Evolutionary conservation across 2,888 invertebrate species (phyloP).

Genomic region (Hydropsyche betteni): DNA sequence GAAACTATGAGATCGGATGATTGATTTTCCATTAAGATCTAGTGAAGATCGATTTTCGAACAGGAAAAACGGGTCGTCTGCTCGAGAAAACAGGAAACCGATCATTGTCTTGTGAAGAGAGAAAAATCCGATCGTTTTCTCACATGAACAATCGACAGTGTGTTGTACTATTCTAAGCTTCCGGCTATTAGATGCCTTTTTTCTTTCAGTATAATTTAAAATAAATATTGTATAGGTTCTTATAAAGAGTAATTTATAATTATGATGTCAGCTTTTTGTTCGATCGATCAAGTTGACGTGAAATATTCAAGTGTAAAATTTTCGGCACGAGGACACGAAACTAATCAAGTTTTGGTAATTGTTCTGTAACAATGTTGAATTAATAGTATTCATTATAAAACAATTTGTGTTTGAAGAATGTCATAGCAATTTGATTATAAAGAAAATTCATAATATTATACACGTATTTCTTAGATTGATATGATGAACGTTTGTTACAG

Average conservation of each 20-base stretch:
- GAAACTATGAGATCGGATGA: too few species aligned
- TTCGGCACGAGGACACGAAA: slow-evolving; percentile 15
- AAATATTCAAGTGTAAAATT: slow-evolving; percentile 15
- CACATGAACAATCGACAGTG: slow-evolving; percentile 24
- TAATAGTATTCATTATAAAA: neutral
- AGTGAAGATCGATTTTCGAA: slow-evolving; percentile 20
- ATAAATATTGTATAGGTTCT: neutral
- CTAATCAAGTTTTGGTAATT: slow-evolving; percentile 3
- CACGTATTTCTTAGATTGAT: too few species aligned
- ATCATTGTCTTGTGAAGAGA: slow-evolving; percentile 6
- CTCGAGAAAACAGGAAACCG: slow-evolving; percentile 21
- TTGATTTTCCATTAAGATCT: too few species aligned
- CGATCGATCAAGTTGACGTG: slow-evolving; percentile 24
- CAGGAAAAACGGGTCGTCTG: slow-evolving; percentile 24
- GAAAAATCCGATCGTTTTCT: slow-evolving; percentile 26
- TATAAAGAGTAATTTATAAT: neutral
- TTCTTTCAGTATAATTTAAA: neutral
- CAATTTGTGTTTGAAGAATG: neutral
- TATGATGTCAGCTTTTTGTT: neutral
- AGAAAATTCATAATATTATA: neutral
- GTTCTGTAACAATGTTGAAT: slow-evolving; percentile 10
- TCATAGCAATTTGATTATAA: neutral
- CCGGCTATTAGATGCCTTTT: slow-evolving; percentile 14
- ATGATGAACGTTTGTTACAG: too few species aligned
- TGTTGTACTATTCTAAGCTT: slow-evolving; percentile 10